Evolutionary conservation across 2,888 invertebrate species (phyloP), one percentile per base, ranked within the genome.

Genomic region (Ophioninae sp.): DNA sequence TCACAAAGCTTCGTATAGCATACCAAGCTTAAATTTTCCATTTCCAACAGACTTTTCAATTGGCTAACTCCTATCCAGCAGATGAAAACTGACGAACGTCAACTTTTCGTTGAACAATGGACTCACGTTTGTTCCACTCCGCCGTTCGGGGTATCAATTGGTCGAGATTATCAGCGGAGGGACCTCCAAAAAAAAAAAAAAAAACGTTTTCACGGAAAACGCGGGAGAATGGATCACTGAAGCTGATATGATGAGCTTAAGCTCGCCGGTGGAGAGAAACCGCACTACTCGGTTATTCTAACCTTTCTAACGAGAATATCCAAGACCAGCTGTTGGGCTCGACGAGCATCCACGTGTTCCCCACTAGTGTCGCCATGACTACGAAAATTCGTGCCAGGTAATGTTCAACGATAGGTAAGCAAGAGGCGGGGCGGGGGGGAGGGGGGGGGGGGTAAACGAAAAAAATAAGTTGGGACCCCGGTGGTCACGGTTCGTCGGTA

Each of bases 311-410:
- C 67, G 70, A 59, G n/a, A 67, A 68, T 30, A 50, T 80, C 69
- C 61, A 62, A 62, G 57, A 44, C 62, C 69, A 62, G 39, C 39
- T 74, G 61, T 69, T 17, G 50, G 21, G 39, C 61, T 79, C 73
- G 59, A 41, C 62, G 68, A 69, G 13, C 37, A 44, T 13, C 44
- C 44, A 44, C 69, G 69, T n/a, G 23, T 64, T 30, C 57, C 62
- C 20, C 39, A 59, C n/a, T n/a, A 72, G 64, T 69, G 76, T 82
- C 79, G 64, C 82, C 74, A 84, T 84, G 82, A 50, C 73, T 74
- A 84, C 84, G 74, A 30, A 56, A 82, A 75, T 74, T 61, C 77
- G 79, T 78, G 37, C 79, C 82, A 56, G 67, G 65, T 68, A 50
- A 30, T 69, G 62, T 44, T 20, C 59, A 20, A 62, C 8, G 57